These are phyloP conservation scores for Cancer borealis DNA, from an alignment of 2,888 invertebrate species.

Conservation along the genomic window DNA sequence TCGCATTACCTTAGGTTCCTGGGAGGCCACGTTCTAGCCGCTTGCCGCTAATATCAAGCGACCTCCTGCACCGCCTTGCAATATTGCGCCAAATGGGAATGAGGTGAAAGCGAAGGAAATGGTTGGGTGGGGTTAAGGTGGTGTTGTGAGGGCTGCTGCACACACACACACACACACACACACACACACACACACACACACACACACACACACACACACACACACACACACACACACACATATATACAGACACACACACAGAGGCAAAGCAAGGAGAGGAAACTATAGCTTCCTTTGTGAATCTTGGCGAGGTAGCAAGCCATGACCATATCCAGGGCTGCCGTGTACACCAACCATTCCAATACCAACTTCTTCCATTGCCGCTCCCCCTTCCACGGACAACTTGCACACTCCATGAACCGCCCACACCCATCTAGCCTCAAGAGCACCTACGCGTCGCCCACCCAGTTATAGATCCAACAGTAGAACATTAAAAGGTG, in stretches of 20 bases:
- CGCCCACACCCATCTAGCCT: background rate
- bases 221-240: no score
- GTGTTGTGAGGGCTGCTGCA: background rate
- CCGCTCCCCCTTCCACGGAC: background rate
- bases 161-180: no score
- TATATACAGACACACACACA: background rate
- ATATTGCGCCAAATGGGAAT: constrained; percentile 4
- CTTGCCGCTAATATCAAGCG: background rate
- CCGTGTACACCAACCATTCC: background rate
- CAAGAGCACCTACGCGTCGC: background rate
- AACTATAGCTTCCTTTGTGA: no score
- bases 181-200: no score
- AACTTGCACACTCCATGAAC: constrained; percentile 17
- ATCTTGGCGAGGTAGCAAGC: no score
- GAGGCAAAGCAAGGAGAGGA: background rate
- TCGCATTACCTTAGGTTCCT: background rate
- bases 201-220: no score
- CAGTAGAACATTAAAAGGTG: background rate
- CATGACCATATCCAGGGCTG: no score
- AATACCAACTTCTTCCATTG: constrained; percentile 3
- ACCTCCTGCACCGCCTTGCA: background rate
- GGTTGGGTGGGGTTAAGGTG: background rate
- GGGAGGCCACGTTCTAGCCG: background rate
- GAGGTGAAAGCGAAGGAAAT: constrained; percentile 13
- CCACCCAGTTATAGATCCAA: background rate